Evolutionary conservation across 2,113 vertebrate genomes (phyloP).

Genomic region (Myotis yumanensis): DNA sequence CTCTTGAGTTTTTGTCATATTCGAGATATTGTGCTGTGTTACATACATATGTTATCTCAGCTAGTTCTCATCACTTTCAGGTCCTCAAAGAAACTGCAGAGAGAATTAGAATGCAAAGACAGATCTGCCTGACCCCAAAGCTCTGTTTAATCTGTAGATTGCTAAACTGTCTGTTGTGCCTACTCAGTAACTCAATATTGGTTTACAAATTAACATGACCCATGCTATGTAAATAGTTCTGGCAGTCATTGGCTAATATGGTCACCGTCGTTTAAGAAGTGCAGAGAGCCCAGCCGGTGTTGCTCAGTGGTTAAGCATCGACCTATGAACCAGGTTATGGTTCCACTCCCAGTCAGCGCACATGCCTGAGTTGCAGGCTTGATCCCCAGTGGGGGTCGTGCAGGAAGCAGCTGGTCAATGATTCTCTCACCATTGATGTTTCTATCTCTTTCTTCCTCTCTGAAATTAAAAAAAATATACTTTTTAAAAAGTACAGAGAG

Average conservation of each 20-base stretch:
- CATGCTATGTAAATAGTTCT: background rate
- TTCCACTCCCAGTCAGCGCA: too few relatives aligned
- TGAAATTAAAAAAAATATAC: too few relatives aligned
- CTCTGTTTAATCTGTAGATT: background rate
- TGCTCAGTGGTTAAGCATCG: too few relatives aligned
- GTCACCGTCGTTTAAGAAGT: too few relatives aligned
- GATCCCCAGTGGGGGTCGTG: too few relatives aligned
- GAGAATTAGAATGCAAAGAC: background rate
- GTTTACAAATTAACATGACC: background rate
- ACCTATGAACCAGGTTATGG: too few relatives aligned
- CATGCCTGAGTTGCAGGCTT: too few relatives aligned
- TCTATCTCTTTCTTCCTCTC: too few relatives aligned
- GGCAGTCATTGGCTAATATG: too few relatives aligned
- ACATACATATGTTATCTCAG: background rate
- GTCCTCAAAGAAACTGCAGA: constrained; percentile 10
- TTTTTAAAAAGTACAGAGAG: background rate
- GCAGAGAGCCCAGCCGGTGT: too few relatives aligned
- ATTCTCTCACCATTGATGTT: too few relatives aligned
- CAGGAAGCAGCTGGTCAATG: too few relatives aligned
- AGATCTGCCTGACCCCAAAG: background rate
- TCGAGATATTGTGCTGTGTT: background rate
- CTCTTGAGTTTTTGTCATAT: background rate
- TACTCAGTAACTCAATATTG: background rate
- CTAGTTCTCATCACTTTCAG: background rate
- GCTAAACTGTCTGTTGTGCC: background rate